Evolutionary conservation across 2,888 invertebrate genomes (phyloP), one percentile per base, ranked within the genome.

Genomic region (Pardosa pseudoannulata): DNA sequence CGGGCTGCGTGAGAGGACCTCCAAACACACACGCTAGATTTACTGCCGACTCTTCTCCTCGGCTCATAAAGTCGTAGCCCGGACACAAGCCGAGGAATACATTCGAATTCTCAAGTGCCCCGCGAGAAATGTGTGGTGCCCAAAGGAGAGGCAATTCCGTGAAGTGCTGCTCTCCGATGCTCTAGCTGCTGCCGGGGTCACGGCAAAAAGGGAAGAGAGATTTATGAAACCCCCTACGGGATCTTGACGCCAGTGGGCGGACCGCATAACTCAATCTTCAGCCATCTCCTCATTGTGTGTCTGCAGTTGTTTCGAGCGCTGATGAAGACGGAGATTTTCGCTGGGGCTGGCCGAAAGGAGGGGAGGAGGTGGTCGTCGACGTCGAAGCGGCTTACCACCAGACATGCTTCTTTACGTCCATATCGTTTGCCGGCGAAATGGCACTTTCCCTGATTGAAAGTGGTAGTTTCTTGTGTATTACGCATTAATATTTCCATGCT

Each of bases 371-470:
- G 32, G 1, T 32, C 32, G n/a, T n/a, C 19, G 32, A 9, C 5
- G 65, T 1, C 19, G 31, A 32, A 67, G 67, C 32, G 67, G n/a
- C n/a, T n/a, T 32, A 67, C 32, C 36, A 19, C 67, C 11, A 23
- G 2, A 7, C 2, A 23, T 23, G 5, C 6, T 56, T 56, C 23
- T 5, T 3, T 13, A 19, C 32, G 67, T 67, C 67, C 67, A 32
- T 36, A 67, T 32, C 67, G 67, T 32, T 67, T 23, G 16, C 67
- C 32, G 23, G 36, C 75, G 41, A 75, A n/a, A 75, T 70, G 39
- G 81, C 81, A 82, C 81, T 82, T 46, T 62, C 62, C 81, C 70
- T 75, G 81, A 82, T 82, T 82, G 81, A 73, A 67, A 50, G 73
- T 80, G 80, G 67, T 56, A 70, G 71, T 46, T n/a, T 62, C 62